A percentile compares a stretch with the other conserved stretches of the same genome.
Conservation (phyloP, 2,888 invertebrate genomes). For the Eupithecia centaureata region DNA sequence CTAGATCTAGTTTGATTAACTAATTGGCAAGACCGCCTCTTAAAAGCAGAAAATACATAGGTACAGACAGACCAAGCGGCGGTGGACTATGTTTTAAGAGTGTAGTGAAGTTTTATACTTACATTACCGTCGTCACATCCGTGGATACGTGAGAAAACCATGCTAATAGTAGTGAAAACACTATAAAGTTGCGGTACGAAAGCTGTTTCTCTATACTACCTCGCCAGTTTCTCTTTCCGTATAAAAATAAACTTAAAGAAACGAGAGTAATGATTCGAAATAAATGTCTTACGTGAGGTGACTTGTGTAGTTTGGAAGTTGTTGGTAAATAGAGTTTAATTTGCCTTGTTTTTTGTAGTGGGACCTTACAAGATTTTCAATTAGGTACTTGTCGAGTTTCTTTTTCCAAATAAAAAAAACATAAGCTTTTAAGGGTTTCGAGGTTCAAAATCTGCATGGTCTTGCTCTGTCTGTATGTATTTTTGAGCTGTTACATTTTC, state of each 20-base stretch:
- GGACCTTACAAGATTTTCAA: too few relatives aligned
- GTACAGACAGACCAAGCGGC: too few relatives aligned
- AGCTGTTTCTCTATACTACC: slow-evolving; percentile 28
- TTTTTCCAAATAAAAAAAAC: too few relatives aligned
- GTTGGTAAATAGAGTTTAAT: not conserved
- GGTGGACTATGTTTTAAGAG: not conserved
- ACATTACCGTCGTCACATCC: slow-evolving; percentile 29
- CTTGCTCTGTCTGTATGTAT: too few relatives aligned
- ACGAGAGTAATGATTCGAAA: slow-evolving; percentile 19
- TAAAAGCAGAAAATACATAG: too few relatives aligned
- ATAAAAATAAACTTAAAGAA: slow-evolving; percentile 20
- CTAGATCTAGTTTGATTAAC: too few relatives aligned
- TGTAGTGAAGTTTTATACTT: not conserved
- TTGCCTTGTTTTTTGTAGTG: not conserved
- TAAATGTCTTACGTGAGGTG: slow-evolving; percentile 19
- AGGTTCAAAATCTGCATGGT: too few relatives aligned
- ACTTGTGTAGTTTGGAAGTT: slow-evolving; percentile 3
- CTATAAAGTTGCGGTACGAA: slow-evolving; percentile 31
- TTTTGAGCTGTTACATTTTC: too few relatives aligned
- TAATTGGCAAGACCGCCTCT: too few relatives aligned
- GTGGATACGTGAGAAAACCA: slow-evolving; percentile 37
- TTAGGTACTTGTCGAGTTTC: too few relatives aligned
- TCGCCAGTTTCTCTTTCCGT: slow-evolving; percentile 25
- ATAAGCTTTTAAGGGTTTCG: too few relatives aligned
- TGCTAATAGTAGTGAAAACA: slow-evolving; percentile 39